Evolutionary conservation across 2,888 invertebrate genomes (phyloP), one percentile per base, ranked within the genome.

Genomic region (Alloplasta piceator): DNA sequence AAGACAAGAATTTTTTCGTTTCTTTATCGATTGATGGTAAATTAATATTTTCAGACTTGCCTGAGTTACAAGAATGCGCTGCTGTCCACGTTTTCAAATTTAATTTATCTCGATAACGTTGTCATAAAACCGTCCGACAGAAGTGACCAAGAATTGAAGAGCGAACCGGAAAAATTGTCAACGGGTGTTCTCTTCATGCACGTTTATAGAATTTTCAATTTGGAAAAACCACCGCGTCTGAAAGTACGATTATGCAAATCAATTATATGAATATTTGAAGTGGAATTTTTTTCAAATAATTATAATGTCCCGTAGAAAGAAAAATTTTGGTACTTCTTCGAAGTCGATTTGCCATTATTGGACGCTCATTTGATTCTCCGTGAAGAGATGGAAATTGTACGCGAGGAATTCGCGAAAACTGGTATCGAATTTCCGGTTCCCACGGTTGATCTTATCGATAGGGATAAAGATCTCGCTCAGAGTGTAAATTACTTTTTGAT

Each of bases 331-430:
- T 83, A 74, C 46, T 79, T 81, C 12, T 85, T 95, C 6, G 94
- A 94, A 86, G 84, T 94, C 7, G 93, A 93, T 80, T 85, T 94
- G 26, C 94, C 94, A 0, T 85, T 94, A n/a, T 85, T 94, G 16
- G 94, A 94, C 86, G 89, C 92, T 0, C 87, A 85, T 1, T 88
- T 93, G 56, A 89, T 75, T 48, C 78, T 78, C 10, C 82, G 70
- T 6, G 85, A 84, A 74, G 77, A 83, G 50, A 78, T 82, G 80
- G 77, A 82, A 64, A 61, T 79, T 16, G 72, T 77, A 48, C 56
- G 70, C 41, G 71, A 64, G 41, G 77, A 78, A 67, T 73, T 71
- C 60, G 82, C 52, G 38, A 83, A 85, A 78, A 71, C 64, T 71
- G 81, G 76, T 3, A n/a, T 72, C n/a, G 75, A 82, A 26, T 67